Base-by-base conservation (phyloP, 2,113 vertebrate species). In the Ammodytes dubius region DNA sequence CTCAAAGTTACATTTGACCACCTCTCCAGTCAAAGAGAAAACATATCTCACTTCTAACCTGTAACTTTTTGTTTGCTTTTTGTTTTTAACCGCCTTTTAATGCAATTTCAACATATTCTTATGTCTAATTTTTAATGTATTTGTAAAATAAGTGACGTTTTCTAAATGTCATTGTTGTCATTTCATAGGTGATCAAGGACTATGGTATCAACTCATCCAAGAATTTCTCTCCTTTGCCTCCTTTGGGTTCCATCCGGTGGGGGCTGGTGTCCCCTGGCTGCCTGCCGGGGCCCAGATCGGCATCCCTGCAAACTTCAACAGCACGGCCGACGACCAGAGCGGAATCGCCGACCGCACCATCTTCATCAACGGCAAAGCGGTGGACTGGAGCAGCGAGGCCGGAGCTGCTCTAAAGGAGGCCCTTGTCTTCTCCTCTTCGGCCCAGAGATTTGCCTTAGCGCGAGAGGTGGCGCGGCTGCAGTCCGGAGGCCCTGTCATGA, bases 391-490 rank as follows among this genome's bases (percentile, higher is more conserved):
- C 73, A 97, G 94, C 14, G 93, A 91, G 0, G 46, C 81, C 0
- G 97, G 97, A 0, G 9, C 72, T 35, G 85, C 88, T 39, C 94
- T 99, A 37, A 96, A 84, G 86, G 94, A 97, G 15, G 88, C 97
- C 0, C 90, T 99, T 79, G 92, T 94, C 0, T 91, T 99, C 70
- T 98, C 97, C 10, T 81, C 2, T 0, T 67, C 95, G 0, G 97
- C 97, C 4, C 95, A 97, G 94, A 99, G 96, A 88, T 99, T 99
- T 46, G 96, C 96, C 19, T 72, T 99, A 69, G 97, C 97, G 2
- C 94, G 96, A 42, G 98, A 99, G 69, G 89, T 97, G 53, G 71
- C 91, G 1, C 96, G 96, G 43, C 82, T 98, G 79, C 94, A 96
- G 73, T 94, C 63, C 0, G 78, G 94, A 8, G 87, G 94, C 0